Base-by-base conservation (phyloP, 2,888 invertebrate species). In the Hyposoter dolosus region DNA sequence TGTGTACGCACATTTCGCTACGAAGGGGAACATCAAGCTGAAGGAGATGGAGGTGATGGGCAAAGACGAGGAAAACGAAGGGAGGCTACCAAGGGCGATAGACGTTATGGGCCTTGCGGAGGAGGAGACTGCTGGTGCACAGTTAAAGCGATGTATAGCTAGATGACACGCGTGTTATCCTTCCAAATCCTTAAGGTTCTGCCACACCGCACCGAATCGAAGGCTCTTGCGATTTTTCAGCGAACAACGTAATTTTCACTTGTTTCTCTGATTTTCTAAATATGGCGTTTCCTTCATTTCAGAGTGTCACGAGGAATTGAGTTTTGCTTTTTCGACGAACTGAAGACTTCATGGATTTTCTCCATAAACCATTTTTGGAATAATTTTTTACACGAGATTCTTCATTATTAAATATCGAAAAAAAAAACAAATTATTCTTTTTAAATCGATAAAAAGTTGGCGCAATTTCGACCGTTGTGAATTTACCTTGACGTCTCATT, bases 121-220 rank as follows among this genome's bases (percentile, higher is more conserved):
- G 78, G 56, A 71, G 60, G 83, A 71, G 66, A 71, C n/a, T n/a
- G n/a, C 50, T 83, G 82, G 79, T 68, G 65, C 75, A 63, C 72
- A 32, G 84, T 82, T 79, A 84, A 83, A 74, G 79, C 69, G 79
- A 79, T 79, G 82, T 85, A 85, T 85, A 82, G 83, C 82, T 82
- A 53, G 63, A 85, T 81, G 80, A 43, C 84, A 87, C 84, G 80
- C 84, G 84, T 66, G 65, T 78, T 35, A 75, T 85, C 53, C 80
- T 76, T 53, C 19, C 79, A 9, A 60, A 19, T 1, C 63, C 5
- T 80, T 40, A 83, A 60, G 85, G 72, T 72, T 43, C 66, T 12
- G 60, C 71, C 85, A 83, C 82, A 83, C 50, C 32, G 43, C 28
- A 71, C 43, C 4, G 4, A 66, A 12, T 72, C 40, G 10, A 7